A percentile compares a stretch with the other conserved stretches of the same genome.
These are phyloP conservation scores for Leucoraja ocellata DNA, from an alignment of 2,797 vertebrate species.

Conservation along the genomic window DNA sequence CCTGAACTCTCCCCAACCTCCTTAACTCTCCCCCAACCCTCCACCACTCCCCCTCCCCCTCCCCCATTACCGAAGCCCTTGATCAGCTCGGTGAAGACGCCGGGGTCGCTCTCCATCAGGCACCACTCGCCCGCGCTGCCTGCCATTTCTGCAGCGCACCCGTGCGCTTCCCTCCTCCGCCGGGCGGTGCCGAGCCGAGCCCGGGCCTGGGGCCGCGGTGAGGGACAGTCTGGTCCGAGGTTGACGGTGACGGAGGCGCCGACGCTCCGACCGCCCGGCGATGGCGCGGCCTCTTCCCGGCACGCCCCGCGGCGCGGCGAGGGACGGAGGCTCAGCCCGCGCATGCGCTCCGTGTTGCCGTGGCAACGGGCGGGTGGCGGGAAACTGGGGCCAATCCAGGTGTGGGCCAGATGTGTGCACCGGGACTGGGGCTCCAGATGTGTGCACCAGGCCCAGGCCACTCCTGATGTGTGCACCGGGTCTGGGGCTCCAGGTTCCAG, in stretches of 20 bases:
- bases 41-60: too few species aligned
- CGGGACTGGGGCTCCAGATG: too few species aligned
- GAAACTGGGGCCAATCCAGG: neutral
- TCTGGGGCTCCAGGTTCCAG: too few species aligned
- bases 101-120: conserved; percentile 95
- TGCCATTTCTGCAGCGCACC: conserved; percentile 61
- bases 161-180: neutral
- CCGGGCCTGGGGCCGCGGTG: too few species aligned
- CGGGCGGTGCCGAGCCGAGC: too few species aligned
- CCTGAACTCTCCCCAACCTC: too few species aligned
- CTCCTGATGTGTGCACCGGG: too few species aligned
- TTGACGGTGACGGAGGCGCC: neutral
- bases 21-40: too few species aligned
- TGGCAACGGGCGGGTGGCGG: neutral
- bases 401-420: too few species aligned
- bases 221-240: too few species aligned
- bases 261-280: neutral
- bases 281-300: neutral
- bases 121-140: conserved; percentile 95
- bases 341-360: neutral
- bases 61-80: conserved; percentile 80
- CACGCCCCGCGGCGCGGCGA: conserved; percentile 6
- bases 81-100: conserved; percentile 93
- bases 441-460: too few species aligned
- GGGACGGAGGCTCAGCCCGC: neutral